A percentile compares a stretch with the other conserved stretches of the same genome.
These are phyloP conservation scores for Drosophila eohydei DNA, from an alignment of 2,888 invertebrate species.

Conservation along the genomic window DNA sequence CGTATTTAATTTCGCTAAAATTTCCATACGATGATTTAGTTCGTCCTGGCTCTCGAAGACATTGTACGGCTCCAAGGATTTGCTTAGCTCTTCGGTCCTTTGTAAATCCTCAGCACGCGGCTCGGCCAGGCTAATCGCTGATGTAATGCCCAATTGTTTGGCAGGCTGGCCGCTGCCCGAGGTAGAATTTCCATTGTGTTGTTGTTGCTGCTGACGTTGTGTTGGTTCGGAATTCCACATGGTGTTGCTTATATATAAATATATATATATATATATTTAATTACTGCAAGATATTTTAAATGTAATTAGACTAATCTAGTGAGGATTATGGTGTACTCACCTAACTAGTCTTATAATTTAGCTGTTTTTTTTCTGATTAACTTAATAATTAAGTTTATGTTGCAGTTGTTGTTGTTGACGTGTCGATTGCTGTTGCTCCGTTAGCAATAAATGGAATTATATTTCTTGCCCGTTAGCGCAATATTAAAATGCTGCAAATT, in stretches of 20 bases:
- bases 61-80: slow-evolving; percentile 92
- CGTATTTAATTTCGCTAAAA: slow-evolving; percentile 93
- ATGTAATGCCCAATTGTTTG: slow-evolving; percentile 92
- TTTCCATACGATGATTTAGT: slow-evolving; percentile 94
- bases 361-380: slow-evolving; percentile 16
- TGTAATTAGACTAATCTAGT: slow-evolving; percentile 1
- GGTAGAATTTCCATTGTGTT: slow-evolving; percentile 81
- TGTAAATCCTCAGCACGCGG: slow-evolving; percentile 90
- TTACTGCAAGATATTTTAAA: slow-evolving; percentile 39
- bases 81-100: slow-evolving; percentile 89
- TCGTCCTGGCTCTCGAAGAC: slow-evolving; percentile 96
- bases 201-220: slow-evolving; percentile 67
- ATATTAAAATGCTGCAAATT: slow-evolving; percentile 70
- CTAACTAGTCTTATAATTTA: slow-evolving; percentile 52
- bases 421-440: slow-evolving; percentile 21
- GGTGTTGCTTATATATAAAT: slow-evolving; percentile 27
- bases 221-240: slow-evolving; percentile 84
- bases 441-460: slow-evolving; percentile 67
- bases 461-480: slow-evolving; percentile 44
- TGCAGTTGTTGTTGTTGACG: slow-evolving; percentile 34
- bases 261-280: slow-evolving; percentile 32
- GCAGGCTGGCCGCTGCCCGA: slow-evolving; percentile 61
- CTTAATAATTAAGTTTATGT: slow-evolving; percentile 48
- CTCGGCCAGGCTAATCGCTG: slow-evolving; percentile 95
- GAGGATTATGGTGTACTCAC: slow-evolving; percentile 34